A percentile compares a stretch with the other conserved stretches of the same genome.
phyloP scores from a whole-genome alignment of 1,140 invertebrate species.

The Scaptomyza graminum region DNA sequence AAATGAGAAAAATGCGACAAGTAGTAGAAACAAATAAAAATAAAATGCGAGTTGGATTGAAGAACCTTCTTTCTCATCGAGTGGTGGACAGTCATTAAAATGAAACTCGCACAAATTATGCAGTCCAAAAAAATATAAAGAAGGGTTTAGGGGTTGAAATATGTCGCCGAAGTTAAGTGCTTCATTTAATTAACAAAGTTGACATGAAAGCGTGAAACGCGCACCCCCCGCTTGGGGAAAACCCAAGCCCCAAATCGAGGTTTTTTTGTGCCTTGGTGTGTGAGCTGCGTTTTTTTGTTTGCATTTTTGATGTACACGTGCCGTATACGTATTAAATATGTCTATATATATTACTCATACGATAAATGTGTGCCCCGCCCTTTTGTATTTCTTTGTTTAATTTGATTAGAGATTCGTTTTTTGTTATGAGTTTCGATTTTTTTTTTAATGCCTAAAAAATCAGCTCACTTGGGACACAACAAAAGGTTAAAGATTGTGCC shows the following conservation, averaged over 20 bases:
- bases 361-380: constrained; percentile 54
- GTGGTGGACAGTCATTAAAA: constrained; percentile 67
- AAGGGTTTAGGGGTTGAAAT: constrained; percentile 37
- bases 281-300: constrained; percentile 1
- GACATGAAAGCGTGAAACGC: constrained; percentile 65
- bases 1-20: constrained; percentile 5
- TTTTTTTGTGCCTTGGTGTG: too few species aligned
- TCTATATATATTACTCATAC: constrained; percentile 53
- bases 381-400: constrained; percentile 36
- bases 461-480: constrained; percentile 3
- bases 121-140: constrained; percentile 36
- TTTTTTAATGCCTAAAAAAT: not conserved
- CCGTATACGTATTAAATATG: constrained; percentile 13
- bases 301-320: constrained; percentile 41
- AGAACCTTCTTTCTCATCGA: not conserved
- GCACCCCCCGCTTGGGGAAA: constrained; percentile 24
- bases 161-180: constrained; percentile 78
- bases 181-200: constrained; percentile 82
- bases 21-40: too few species aligned
- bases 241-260: not conserved
- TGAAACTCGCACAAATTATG: constrained; percentile 65
- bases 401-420: constrained; percentile 58
- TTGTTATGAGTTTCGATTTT: constrained; percentile 26
- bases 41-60: constrained; percentile 1
- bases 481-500: constrained; percentile 10